Evolutionary conservation across 2,113 vertebrate genomes (phyloP), one percentile per base, ranked within the genome.

Genomic region (Struthidea cinerea): DNA sequence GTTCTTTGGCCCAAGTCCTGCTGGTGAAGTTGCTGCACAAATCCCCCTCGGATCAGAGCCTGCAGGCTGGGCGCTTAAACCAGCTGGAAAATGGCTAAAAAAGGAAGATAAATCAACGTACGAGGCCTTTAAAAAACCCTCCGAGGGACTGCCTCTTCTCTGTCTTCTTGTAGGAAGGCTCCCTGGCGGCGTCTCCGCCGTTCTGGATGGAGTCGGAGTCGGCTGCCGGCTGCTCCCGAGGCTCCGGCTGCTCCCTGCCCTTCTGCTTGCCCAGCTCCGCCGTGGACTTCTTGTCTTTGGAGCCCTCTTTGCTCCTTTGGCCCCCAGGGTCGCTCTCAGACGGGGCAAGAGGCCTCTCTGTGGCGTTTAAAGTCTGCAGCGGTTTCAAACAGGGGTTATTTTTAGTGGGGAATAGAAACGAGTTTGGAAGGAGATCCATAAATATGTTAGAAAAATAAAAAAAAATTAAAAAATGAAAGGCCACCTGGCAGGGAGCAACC

Each of bases 61-160:
- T 42, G 30, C 32, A 39, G 46, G 46, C 14, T 30, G 28, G 22
- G 5, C 4, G 4, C 23, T 70, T 35, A 52, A 24, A 50, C 5
- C 26, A 73, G 47, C 35, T 50, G n/a, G 47, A 27, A 74, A 84
- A 39, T 0, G 2, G 57, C 56, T 32, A 17, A 56, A 84, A 79
- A 55, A 39, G 12, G 39, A 37, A 57, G 20, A 42, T 5, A 20
- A 94, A 60, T 7, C 11, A 64, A 98, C 98, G 13, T 97, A 99
- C 99, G 97, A 99, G 98, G 95, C 95, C 98, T 97, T 99, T 99
- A 77, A 99, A 98, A 96, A 99, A 99, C 65, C 97, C 97, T 41
- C 99, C 98, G 5, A 99, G 97, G 71, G 99, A 99, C 97, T 99
- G 99, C 79, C 98, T 98, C 97, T 99, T 99, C 98, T 99, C 99